Evolutionary conservation across 1,140 invertebrate genomes (phyloP), one percentile per base, ranked within the genome.

Genomic region (Drosophila nikananu): DNA sequence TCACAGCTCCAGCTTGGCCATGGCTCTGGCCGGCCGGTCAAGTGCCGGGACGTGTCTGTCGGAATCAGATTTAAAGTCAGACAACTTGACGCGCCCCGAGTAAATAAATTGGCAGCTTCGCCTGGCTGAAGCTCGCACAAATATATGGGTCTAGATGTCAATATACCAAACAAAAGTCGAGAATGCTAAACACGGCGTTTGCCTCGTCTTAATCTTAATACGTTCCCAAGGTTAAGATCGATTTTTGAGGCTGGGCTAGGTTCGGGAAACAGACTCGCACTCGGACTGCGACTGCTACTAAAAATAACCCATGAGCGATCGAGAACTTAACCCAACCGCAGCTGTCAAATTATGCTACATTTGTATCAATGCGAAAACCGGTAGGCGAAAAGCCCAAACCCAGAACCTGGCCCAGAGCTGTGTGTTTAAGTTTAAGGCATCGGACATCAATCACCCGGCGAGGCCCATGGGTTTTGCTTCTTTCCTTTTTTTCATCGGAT

Each of bases 291-390:
- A 15, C 30, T 17, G 49, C 37, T 48, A 86, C 86, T 89, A 89
- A 89, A 89, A 89, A 89, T 89, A 89, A 77, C 67, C 37, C 51
- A 75, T 89, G 86, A 89, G 75, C 84, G 81, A 81, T 77, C 72
- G 81, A 81, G 78, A 72, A 72, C 15, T 60, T 63, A 72, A 76
- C 32, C 73, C 59, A 71, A 73, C 79, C 75, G 74, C 67, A 91
- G 71, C 86, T 90, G 86, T 90, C 86, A 90, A 90, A 90, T 90
- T 90, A 86, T 91, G 86, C 82, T 89, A 84, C 63, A 76, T 61
- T 81, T 78, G 80, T 67, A 75, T 68, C 72, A 64, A 67, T 60
- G 54, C 17, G 49, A 51, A 81, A 89, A 89, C 79, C 86, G 86
- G 86, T 90, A 82, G 59, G 84, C 65, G 48, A 71, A 68, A 79